Evolutionary conservation across 1,140 invertebrate genomes (phyloP).

Genomic region (Drosophila mayri): DNA sequence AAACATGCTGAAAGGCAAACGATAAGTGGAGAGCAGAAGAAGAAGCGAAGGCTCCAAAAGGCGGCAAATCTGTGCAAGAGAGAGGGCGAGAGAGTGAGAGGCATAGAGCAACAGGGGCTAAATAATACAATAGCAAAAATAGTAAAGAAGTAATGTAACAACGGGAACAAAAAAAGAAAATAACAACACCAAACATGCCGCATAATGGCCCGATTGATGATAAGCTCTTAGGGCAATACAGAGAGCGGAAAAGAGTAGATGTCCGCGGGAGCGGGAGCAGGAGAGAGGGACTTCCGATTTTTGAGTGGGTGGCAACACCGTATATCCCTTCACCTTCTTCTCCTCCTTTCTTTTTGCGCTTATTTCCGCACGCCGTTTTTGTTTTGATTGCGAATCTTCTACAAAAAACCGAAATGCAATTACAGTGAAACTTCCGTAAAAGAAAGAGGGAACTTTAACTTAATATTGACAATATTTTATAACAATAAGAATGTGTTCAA

Average conservation of each 20-base stretch:
- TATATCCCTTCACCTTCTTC: constrained; percentile 12
- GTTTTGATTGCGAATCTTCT: constrained; percentile 62
- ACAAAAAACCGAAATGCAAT: constrained; percentile 4
- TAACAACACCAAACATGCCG: constrained; percentile 55
- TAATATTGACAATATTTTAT: too few species aligned
- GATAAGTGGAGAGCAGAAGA: constrained; percentile 11
- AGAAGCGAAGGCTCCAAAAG: constrained; percentile 57
- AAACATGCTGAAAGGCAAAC: constrained; percentile 44
- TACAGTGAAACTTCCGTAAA: constrained; percentile 3
- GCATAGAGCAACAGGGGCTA: constrained; percentile 39
- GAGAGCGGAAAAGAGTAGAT: background rate
- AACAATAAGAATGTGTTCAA: too few species aligned
- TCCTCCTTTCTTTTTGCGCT: constrained; percentile 2
- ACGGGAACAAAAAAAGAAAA: constrained; percentile 32
- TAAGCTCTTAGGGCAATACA: constrained; percentile 29
- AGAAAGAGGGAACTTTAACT: background rate
- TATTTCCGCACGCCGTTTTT: constrained; percentile 55
- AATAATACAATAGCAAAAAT: constrained; percentile 48
- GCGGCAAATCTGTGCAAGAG: constrained; percentile 42
- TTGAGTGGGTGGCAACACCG: constrained; percentile 54
- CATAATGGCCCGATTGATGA: constrained; percentile 62
- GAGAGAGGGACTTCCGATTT: constrained; percentile 1
- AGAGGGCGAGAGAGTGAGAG: background rate
- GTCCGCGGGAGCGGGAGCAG: background rate
- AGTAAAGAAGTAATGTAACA: constrained; percentile 36